Evolutionary conservation across 2,797 vertebrate species (phyloP).

Genomic region (Ptychobarbus kaznakovi): DNA sequence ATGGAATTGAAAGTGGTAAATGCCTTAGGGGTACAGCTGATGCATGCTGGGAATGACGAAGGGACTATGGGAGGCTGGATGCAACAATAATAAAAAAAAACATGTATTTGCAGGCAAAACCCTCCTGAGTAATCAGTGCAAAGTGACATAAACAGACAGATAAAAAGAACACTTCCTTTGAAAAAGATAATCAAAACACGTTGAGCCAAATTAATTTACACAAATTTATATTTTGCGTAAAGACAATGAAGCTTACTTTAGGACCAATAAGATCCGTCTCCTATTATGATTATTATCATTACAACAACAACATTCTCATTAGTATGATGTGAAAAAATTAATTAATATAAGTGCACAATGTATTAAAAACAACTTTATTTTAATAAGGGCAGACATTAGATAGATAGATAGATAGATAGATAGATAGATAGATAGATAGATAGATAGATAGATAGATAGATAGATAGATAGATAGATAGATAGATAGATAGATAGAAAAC

Average conservation of each 20-base stretch:
- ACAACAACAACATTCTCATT: background rate
- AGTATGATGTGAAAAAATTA: no score
- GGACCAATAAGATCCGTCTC: background rate
- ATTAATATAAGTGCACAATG: background rate
- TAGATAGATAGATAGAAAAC: no score
- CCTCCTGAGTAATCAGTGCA: slow-evolving; percentile 34
- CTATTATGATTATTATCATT: background rate
- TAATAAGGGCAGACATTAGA: no score
- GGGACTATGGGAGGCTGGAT: slow-evolving; percentile 19
- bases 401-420: no score
- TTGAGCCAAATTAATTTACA: background rate
- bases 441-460: no score
- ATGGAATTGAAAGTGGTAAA: slow-evolving; percentile 31
- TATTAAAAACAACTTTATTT: no score
- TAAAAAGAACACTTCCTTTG: background rate
- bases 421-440: no score
- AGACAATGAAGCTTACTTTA: background rate
- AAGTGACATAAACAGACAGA: slow-evolving; percentile 1
- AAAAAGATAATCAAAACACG: background rate
- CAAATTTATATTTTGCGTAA: background rate
- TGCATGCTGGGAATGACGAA: slow-evolving; percentile 28
- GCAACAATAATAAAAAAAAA: slow-evolving; percentile 12
- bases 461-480: no score
- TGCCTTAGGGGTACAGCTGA: slow-evolving; percentile 1
- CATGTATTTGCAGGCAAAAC: background rate